These are phyloP conservation scores for Synanthedon formicaeformis DNA, from an alignment of 2,888 invertebrate species.

Conservation along the genomic window DNA sequence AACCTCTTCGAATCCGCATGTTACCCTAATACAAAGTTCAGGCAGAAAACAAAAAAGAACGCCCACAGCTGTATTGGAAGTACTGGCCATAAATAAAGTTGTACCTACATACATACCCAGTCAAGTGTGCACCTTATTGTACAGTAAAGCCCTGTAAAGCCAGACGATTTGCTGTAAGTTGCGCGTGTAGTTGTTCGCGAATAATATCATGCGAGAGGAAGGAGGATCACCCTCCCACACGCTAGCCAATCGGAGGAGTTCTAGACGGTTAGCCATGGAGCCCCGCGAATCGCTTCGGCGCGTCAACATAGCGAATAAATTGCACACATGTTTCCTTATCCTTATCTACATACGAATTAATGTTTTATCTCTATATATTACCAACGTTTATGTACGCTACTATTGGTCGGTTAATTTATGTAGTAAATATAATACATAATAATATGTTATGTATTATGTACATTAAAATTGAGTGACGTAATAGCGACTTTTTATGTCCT, in stretches of 20 bases:
- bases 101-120: neutral
- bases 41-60: too few species aligned
- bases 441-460: neutral
- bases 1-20: neutral
- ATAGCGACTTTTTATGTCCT: constrained; percentile 12
- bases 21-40: neutral
- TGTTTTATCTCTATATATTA: constrained; percentile 12
- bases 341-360: constrained; percentile 5
- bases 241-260: constrained; percentile 49
- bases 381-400: constrained; percentile 1
- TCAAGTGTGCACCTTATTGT: constrained; percentile 17
- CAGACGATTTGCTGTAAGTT: constrained; percentile 33
- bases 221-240: constrained; percentile 65
- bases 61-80: too few species aligned
- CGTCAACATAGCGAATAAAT: constrained; percentile 55
- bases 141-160: constrained; percentile 38
- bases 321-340: constrained; percentile 21
- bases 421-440: neutral
- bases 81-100: neutral
- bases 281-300: constrained; percentile 25
- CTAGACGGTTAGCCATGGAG: constrained; percentile 24
- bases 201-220: constrained; percentile 57
- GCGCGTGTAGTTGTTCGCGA: constrained; percentile 15
- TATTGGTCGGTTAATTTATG: constrained; percentile 12
- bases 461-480: constrained; percentile 13